Evolutionary conservation across 2,888 invertebrate species (phyloP), one percentile per base, ranked within the genome.

Genomic region (Limnephilus lunatus): DNA sequence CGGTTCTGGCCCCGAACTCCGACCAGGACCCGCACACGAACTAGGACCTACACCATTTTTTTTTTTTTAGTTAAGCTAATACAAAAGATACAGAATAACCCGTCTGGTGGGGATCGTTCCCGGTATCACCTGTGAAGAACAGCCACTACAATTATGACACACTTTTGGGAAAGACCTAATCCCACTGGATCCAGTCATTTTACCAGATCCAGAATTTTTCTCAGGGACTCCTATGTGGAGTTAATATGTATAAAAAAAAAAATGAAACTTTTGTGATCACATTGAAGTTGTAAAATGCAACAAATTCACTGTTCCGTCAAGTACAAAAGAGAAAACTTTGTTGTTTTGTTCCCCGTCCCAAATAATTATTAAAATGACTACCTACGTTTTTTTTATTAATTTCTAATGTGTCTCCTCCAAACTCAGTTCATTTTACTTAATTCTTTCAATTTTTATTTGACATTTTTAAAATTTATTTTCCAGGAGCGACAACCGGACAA

Each of bases 401-500:
- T n/a, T 81, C 11, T n/a, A n/a, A 81, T n/a, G 81, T 81, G 3
- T n/a, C n/a, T 31, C 14, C 81, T 14, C n/a, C 15, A 39, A 39
- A 39, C 39, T 39, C 39, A 39, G 9, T 39, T 35, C 32, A 3
- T 25, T 82, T 31, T 82, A 14, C 82, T 15, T 30, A 11, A 82
- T 30, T 2, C 15, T 30, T 83, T 7, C 35, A 83, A 53, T 89
- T 19, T 31, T 44, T 12, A 44, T 44, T 12, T 44, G 12, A 44
- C 12, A 11, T 44, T 44, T 44, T 44, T 44, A 12, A n/a, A n/a
- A 44, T 44, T 11, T 44, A 92, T 92, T 85, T 95, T 96, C 11
- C 95, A 98, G 98, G 94, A 97, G 97, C 95, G 97, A 97, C 94
- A 97, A 98, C 94, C 96, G 97, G 90, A 96, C 97, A 19, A 94